A percentile compares a stretch with the other conserved stretches of the same genome.
These are phyloP conservation scores for Phalloptychus januarius DNA, from an alignment of 2,797 vertebrate species.

Conservation along the genomic window DNA sequence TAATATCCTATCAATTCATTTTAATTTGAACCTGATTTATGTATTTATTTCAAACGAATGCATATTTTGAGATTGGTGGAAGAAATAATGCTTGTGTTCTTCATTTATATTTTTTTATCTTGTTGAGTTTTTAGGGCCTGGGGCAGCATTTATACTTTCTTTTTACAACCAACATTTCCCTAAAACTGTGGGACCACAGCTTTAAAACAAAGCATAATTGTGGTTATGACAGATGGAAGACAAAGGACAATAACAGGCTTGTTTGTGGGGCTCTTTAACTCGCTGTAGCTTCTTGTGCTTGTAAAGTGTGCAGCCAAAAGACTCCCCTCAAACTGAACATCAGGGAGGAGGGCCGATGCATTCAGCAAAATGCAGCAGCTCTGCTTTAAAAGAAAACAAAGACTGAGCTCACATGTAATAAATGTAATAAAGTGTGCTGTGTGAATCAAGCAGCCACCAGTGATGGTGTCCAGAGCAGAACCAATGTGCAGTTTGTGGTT, in stretches of 20 bases:
- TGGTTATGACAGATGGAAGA: slow-evolving; percentile 1
- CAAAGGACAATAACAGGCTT: slow-evolving; percentile 1
- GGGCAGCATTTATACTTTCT: not conserved
- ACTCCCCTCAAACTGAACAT: not conserved
- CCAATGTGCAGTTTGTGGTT: slow-evolving; percentile 33
- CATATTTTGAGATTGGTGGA: not conserved
- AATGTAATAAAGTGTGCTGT: slow-evolving; percentile 16
- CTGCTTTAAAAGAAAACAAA: slow-evolving; percentile 5
- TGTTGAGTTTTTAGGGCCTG: not conserved
- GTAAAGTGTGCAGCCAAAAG: not conserved
- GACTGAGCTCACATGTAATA: slow-evolving; percentile 8
- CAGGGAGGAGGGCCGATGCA: not conserved
- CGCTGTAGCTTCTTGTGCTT: not conserved
- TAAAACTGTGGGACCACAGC: not conserved
- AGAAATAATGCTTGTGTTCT: not conserved
- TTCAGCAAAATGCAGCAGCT: slow-evolving; percentile 9
- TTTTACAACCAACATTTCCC: not conserved
- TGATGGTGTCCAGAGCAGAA: slow-evolving; percentile 12
- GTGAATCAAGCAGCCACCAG: slow-evolving; percentile 8
- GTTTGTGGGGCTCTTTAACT: not conserved
- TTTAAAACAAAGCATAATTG: not conserved
- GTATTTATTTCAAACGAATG: not conserved
- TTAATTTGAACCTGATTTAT: not conserved
- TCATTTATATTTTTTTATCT: not conserved
- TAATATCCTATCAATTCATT: not conserved